Base-by-base conservation (phyloP, 2,888 invertebrate species). In the Eupelmus urozonus region DNA sequence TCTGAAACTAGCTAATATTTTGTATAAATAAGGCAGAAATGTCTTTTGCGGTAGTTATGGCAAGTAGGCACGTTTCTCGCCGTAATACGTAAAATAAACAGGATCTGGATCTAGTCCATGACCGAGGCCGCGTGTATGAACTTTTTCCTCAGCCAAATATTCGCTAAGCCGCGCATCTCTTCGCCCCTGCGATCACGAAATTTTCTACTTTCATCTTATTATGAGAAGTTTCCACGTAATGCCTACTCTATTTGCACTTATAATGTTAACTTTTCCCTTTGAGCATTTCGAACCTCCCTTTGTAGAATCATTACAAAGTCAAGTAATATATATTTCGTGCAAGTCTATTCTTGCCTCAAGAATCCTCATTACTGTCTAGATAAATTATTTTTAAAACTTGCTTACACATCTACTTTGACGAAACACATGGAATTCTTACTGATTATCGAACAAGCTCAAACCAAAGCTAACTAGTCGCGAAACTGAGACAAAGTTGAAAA, bases 91-190 rank as follows among this genome's bases (percentile, higher is more conserved):
- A 60, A 18, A 51, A 51, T 1, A n/a, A 18, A 34, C 5, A 5
- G 20, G 2, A 49, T 49, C 63, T 63, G 66, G 51, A 66, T 29
- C 66, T 53, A 66, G 51, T 53, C 66, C 66, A 53, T 34, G 51
- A 25, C 0, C n/a, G n/a, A n/a, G n/a, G n/a, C n/a, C 18, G 45
- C 25, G 7, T 53, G 13, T 1, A 29, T 0, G 9, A 9, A 18
- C 25, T 20, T 66, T n/a, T 53, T 51, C 11, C 20, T 34, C 16
- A 13, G 66, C 66, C 66, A 66, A 66, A 53, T 66, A 51, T 66
- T 66, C 51, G 53, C 18, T 20, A 51, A 51, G 20, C 29, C 66
- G 51, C 53, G 20, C 3, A 66, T 51, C 53, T 66, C 20, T 29
- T 20, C 66, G 66, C 51, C 34, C 7, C 29, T 34, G 27, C n/a